Conservation (phyloP, 2,797 vertebrate species). For the Macropus fuliginosus region DNA sequence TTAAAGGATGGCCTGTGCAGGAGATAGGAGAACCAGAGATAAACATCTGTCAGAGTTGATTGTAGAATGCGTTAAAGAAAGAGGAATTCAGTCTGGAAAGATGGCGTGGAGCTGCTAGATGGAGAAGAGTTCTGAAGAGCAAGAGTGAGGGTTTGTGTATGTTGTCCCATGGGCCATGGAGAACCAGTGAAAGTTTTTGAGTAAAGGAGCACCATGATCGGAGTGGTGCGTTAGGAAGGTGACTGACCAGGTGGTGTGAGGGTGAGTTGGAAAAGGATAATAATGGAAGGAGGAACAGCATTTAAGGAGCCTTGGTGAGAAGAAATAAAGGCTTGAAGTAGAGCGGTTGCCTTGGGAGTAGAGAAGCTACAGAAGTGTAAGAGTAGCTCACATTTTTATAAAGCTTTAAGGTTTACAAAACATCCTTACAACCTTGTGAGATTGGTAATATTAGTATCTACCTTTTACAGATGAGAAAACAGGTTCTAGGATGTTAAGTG, state of each 20-base stretch:
- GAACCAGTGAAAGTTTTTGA: background rate
- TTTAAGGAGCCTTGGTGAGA: background rate
- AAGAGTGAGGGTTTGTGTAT: rapidly evolving
- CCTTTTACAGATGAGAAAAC: background rate
- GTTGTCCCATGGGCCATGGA: background rate
- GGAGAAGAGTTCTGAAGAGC: background rate
- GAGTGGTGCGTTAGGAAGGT: background rate
- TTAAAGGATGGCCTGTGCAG: background rate
- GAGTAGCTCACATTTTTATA: background rate
- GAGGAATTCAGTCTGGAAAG: background rate
- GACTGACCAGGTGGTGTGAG: too few species aligned
- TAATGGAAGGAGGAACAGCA: background rate
- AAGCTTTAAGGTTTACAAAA: background rate
- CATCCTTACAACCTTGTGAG: background rate
- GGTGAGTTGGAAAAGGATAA: background rate
- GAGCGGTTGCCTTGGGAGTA: background rate
- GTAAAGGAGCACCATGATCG: background rate
- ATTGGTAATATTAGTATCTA: background rate
- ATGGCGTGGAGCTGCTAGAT: background rate
- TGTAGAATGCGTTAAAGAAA: background rate
- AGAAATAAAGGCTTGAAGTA: background rate
- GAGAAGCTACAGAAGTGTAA: background rate
- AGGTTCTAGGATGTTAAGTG: background rate
- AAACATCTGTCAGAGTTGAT: background rate
- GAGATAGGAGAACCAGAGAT: background rate